Percentiles rank a stretch among this genome's conserved stretches.
Evolutionary conservation across 2,113 vertebrate species (phyloP).

Genomic region (Rynchops niger): DNA sequence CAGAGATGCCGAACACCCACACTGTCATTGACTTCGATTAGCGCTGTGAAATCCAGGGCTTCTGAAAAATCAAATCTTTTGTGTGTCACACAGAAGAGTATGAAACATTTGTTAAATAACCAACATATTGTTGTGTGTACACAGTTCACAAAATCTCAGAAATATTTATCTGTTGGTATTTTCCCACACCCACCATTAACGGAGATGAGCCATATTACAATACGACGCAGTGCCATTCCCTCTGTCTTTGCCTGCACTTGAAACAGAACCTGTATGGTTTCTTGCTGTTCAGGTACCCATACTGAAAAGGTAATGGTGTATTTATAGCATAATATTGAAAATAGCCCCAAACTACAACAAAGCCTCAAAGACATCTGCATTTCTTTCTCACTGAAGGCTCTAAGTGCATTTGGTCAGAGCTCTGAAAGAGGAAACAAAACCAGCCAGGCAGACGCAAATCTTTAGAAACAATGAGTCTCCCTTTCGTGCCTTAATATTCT

Average conservation of each 20-base stretch:
- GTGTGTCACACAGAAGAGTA: not conserved
- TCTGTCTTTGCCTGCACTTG: not conserved
- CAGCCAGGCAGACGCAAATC: not conserved
- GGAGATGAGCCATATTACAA: not conserved
- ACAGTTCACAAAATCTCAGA: not conserved
- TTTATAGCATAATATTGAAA: not conserved
- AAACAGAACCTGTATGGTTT: not conserved
- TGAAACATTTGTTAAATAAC: not conserved
- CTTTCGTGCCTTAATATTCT: slow-evolving; percentile 23
- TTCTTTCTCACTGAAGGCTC: not conserved
- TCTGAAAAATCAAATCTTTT: not conserved
- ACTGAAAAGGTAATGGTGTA: not conserved
- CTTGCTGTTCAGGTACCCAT: not conserved
- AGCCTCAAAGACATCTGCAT: not conserved
- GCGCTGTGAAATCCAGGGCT: not conserved
- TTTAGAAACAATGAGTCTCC: slow-evolving; percentile 10
- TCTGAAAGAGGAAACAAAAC: not conserved
- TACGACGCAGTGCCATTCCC: not conserved
- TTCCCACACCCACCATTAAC: not conserved
- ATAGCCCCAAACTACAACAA: not conserved
- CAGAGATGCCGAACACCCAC: not conserved
- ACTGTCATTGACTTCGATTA: not conserved
- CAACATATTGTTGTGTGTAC: not conserved
- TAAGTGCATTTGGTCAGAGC: not conserved
- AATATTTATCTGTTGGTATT: not conserved